A percentile compares a stretch with the other conserved stretches of the same genome.
phyloP scores from a whole-genome alignment of 2,113 vertebrate species.

The Myotis lucifugus region DNA sequence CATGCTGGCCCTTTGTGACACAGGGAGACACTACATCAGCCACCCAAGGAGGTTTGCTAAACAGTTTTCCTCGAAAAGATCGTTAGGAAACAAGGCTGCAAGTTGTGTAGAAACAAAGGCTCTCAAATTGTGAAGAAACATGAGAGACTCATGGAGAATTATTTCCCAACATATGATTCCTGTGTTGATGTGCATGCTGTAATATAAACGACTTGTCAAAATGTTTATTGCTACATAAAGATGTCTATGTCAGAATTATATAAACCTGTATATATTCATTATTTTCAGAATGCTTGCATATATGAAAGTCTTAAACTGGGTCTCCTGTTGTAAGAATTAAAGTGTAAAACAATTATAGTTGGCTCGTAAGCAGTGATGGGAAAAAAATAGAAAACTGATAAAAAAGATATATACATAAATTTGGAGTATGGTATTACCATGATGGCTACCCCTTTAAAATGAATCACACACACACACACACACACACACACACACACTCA shows the following conservation, averaged over 20 bases:
- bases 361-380: background rate
- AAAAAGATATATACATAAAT: background rate
- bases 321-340: background rate
- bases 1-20: background rate
- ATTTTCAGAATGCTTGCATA: background rate
- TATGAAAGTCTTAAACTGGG: background rate
- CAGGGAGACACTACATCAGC: background rate
- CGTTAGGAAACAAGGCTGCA: background rate
- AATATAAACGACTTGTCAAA: background rate
- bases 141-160: background rate
- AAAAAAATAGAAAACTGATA: background rate
- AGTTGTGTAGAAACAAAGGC: background rate
- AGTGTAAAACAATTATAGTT: background rate
- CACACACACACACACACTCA: background rate
- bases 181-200: background rate
- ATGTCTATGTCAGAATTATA: background rate
- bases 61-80: background rate
- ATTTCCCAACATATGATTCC: background rate
- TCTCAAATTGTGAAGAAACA: background rate
- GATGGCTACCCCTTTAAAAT: background rate
- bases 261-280: background rate
- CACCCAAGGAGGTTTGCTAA: background rate
- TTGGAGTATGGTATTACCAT: background rate
- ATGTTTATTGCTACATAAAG: background rate
- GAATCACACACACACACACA: background rate